Conservation (phyloP, 2,113 vertebrate species). For the Andinoacara biseriatus region DNA sequence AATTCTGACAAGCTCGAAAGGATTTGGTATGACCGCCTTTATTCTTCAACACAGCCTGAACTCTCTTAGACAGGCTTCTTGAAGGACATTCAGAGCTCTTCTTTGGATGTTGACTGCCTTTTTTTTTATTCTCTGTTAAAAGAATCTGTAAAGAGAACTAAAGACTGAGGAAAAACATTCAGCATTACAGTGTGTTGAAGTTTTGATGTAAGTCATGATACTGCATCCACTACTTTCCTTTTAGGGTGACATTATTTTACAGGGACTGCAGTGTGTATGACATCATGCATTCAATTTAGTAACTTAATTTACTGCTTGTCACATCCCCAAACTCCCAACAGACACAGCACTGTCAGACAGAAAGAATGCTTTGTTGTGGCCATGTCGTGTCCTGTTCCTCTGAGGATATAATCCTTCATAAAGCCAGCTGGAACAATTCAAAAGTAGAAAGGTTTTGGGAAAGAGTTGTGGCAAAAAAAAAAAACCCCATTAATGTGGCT, state of each 20-base stretch:
- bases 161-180: not conserved
- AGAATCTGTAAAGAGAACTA: not conserved
- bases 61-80: not conserved
- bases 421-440: not conserved
- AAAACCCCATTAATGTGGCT: not conserved
- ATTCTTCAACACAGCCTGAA: not conserved
- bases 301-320: conserved; percentile 16
- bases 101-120: not conserved
- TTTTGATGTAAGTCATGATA: not conserved
- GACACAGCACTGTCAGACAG: conserved; percentile 12
- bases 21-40: not conserved
- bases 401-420: conserved; percentile 18
- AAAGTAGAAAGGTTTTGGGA: not conserved
- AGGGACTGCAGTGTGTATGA: not conserved
- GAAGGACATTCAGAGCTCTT: not conserved
- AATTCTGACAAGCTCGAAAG: no score
- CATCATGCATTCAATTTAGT: conserved; percentile 19
- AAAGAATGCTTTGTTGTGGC: conserved; percentile 44
- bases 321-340: conserved; percentile 3
- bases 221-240: not conserved
- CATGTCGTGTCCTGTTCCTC: not conserved
- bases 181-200: not conserved
- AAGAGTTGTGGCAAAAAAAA: not conserved
- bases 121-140: rapidly evolving
- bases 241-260: not conserved